Evolutionary conservation across 64 coral and sea anemone genomes (phyloP).

Genomic region (Montipora sp.): DNA sequence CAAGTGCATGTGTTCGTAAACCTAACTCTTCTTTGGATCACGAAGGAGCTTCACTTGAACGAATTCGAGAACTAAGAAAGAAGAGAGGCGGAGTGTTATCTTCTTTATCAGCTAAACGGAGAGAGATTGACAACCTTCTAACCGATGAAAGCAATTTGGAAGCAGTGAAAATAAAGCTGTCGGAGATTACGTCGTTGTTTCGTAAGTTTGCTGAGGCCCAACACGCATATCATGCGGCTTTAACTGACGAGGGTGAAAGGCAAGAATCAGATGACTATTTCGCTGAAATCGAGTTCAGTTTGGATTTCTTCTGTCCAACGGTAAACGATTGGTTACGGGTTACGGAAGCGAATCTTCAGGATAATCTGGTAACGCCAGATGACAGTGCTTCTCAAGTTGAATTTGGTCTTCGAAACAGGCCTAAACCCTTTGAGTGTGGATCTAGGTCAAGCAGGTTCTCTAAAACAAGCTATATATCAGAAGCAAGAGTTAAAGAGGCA

Average conservation of each 20-base stretch:
- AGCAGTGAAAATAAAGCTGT: not conserved
- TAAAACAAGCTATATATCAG: not conserved
- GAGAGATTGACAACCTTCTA: conserved; percentile 2
- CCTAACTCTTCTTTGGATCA: conserved; percentile 12
- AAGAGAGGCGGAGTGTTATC: not conserved
- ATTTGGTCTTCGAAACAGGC: not conserved
- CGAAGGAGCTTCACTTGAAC: not conserved
- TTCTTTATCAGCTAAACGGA: not conserved
- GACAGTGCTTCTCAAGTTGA: not conserved
- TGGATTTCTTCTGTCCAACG: not conserved
- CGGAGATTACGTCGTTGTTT: not conserved
- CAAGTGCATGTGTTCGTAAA: not conserved
- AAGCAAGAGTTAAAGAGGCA: not conserved
- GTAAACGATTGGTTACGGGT: not conserved
- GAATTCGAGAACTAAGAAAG: conserved; percentile 4
- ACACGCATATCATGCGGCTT: not conserved
- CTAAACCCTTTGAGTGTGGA: not conserved
- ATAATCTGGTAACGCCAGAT: not conserved
- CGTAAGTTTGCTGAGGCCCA: not conserved
- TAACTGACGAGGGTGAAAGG: not conserved
- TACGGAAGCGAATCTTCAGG: not conserved
- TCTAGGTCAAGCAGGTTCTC: not conserved
- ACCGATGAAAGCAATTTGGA: conserved; percentile 4
- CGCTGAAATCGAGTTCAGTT: too few relatives aligned
- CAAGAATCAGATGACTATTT: not conserved